A percentile compares a stretch with the other conserved stretches of the same genome.
These are phyloP conservation scores for Cranoglanis bouderius DNA, from an alignment of 2,113 vertebrate genomes.

Conservation along the genomic window DNA sequence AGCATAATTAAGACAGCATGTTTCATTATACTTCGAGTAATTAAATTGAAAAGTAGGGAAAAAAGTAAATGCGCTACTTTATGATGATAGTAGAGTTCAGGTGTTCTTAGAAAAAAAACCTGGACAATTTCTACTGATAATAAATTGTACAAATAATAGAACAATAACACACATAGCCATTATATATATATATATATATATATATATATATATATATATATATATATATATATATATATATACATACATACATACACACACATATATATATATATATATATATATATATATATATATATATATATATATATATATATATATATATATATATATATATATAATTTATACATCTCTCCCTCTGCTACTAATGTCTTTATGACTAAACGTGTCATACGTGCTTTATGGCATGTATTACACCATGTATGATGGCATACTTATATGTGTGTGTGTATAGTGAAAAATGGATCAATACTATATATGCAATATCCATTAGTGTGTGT, in stretches of 20 bases:
- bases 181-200: not conserved
- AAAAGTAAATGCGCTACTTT: slow-evolving; percentile 6
- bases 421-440: not conserved
- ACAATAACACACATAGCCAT: not conserved
- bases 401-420: not conserved
- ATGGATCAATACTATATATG: not conserved
- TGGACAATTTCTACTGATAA: not conserved
- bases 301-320: too few species aligned
- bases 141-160: slow-evolving; percentile 17
- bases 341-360: not conserved
- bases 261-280: too few species aligned
- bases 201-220: too few species aligned
- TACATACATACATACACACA: too few species aligned
- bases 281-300: too few species aligned
- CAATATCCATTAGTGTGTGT: slow-evolving; percentile 17
- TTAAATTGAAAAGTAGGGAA: slow-evolving; percentile 26
- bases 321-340: not conserved
- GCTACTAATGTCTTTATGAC: not conserved
- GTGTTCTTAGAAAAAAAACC: not conserved
- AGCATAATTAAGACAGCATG: slow-evolving; percentile 60
- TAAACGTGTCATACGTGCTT: slow-evolving; percentile 9
- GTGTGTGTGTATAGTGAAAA: not conserved
- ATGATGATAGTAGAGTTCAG: not conserved
- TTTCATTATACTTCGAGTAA: slow-evolving; percentile 59
- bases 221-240: not conserved